Conservation (phyloP, 2,113 vertebrate genomes). For the Raja brachyura region DNA sequence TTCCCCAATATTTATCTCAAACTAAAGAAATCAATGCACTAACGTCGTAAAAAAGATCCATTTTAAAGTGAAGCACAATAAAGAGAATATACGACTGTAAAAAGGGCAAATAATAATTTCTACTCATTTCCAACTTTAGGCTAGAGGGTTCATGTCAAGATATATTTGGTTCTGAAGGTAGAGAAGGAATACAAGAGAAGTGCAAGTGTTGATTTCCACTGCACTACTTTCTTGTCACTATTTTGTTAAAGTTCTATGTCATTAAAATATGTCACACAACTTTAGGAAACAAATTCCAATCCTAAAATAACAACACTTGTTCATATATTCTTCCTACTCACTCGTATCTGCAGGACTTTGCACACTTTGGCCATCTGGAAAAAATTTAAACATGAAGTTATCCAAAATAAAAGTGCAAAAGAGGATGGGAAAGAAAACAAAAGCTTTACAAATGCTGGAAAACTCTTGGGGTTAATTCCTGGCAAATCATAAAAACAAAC, state of each 20-base stretch:
- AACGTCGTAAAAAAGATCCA: not conserved
- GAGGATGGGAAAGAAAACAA: slow-evolving; percentile 13
- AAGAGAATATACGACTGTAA: not conserved
- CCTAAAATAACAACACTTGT: slow-evolving; percentile 20
- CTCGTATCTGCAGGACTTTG: slow-evolving; percentile 36
- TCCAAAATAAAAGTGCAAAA: slow-evolving; percentile 33
- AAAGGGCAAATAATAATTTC: not conserved
- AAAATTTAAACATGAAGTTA: slow-evolving; percentile 37
- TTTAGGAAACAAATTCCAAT: slow-evolving; percentile 34
- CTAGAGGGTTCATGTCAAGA: not conserved
- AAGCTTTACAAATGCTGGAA: slow-evolving; percentile 30
- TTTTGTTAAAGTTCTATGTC: slow-evolving; percentile 5
- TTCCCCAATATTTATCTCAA: no score
- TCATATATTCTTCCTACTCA: slow-evolving; percentile 38
- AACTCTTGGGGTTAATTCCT: not conserved
- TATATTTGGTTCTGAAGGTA: not conserved
- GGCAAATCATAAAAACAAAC: not conserved
- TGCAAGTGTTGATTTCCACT: not conserved
- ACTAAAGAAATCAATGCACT: no score
- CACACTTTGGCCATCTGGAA: slow-evolving; percentile 38
- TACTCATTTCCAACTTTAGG: not conserved
- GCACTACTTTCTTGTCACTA: not conserved
- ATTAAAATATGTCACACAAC: not conserved
- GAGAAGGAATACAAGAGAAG: slow-evolving; percentile 19
- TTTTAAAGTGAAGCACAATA: not conserved